Evolutionary conservation across 2,888 invertebrate species (phyloP).

Genomic region (Blastobasis adustella): DNA sequence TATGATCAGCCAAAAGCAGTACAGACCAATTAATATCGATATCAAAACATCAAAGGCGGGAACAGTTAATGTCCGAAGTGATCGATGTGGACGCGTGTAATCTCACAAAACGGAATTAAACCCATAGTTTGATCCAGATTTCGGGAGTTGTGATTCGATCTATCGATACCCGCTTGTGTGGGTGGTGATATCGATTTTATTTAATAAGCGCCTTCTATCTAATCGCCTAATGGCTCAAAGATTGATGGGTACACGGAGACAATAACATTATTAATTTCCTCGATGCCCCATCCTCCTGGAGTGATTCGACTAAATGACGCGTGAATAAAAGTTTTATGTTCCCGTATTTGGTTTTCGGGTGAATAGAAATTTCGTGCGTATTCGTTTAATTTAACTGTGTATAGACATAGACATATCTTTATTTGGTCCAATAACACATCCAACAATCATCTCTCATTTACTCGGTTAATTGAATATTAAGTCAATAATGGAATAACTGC

Average conservation of each 20-base stretch:
- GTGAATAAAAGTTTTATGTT: constrained; percentile 25
- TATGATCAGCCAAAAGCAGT: constrained; percentile 35
- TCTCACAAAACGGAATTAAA: constrained; percentile 28
- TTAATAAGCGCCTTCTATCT: constrained; percentile 49
- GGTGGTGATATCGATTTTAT: constrained; percentile 46
- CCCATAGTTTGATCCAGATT: constrained; percentile 19
- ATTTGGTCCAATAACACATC: too few relatives aligned
- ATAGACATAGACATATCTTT: too few relatives aligned
- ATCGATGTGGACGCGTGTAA: constrained; percentile 41
- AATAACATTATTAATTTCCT: constrained; percentile 38
- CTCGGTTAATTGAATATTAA: too few relatives aligned
- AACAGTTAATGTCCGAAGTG: constrained; percentile 37
- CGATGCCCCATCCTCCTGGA: constrained; percentile 6
- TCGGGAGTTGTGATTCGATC: constrained; percentile 28
- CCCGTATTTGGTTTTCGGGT: background rate
- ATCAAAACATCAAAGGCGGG: constrained; percentile 44
- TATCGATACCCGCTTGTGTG: constrained; percentile 32
- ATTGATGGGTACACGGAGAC: constrained; percentile 50
- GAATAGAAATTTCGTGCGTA: background rate
- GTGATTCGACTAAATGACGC: constrained; percentile 20
- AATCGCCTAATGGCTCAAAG: constrained; percentile 58
- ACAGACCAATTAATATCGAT: constrained; percentile 45
- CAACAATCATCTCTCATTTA: too few relatives aligned
- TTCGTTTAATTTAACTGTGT: too few relatives aligned
- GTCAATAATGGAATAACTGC: too few relatives aligned